These are phyloP conservation scores for Perca flavescens DNA, from an alignment of 2,113 vertebrate species.

Conservation along the genomic window DNA sequence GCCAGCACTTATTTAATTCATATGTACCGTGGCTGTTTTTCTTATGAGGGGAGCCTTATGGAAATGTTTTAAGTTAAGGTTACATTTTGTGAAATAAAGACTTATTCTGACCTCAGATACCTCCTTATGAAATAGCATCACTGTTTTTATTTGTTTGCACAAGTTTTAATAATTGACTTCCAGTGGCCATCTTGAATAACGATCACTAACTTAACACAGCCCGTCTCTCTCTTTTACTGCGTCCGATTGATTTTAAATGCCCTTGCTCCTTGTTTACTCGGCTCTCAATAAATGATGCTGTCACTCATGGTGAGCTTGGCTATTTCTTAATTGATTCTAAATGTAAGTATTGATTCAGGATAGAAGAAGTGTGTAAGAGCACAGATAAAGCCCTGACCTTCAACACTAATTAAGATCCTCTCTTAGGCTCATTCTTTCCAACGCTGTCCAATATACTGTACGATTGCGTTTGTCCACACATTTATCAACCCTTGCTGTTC, in stretches of 20 bases:
- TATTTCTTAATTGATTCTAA: constrained; percentile 48
- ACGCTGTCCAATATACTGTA: constrained; percentile 10
- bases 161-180: constrained; percentile 22
- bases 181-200: constrained; percentile 24
- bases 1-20: constrained; percentile 76
- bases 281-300: constrained; percentile 30
- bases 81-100: constrained; percentile 41
- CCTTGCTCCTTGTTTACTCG: constrained; percentile 19
- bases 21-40: constrained; percentile 47
- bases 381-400: constrained; percentile 45
- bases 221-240: background rate
- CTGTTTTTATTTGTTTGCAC: constrained; percentile 32
- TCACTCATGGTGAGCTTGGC: constrained; percentile 22
- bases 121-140: constrained; percentile 4
- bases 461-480: constrained; percentile 16
- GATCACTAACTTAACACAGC: background rate
- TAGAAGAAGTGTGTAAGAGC: constrained; percentile 28
- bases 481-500: constrained; percentile 29
- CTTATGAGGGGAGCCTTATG: constrained; percentile 46
- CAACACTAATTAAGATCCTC: constrained; percentile 53
- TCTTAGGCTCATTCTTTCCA: constrained; percentile 25
- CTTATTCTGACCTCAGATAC: constrained; percentile 30
- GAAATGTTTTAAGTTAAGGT: constrained; percentile 57
- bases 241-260: background rate
- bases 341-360: constrained; percentile 61